Conservation (phyloP, 2,888 invertebrate genomes). For the Trimorus sp. region DNA sequence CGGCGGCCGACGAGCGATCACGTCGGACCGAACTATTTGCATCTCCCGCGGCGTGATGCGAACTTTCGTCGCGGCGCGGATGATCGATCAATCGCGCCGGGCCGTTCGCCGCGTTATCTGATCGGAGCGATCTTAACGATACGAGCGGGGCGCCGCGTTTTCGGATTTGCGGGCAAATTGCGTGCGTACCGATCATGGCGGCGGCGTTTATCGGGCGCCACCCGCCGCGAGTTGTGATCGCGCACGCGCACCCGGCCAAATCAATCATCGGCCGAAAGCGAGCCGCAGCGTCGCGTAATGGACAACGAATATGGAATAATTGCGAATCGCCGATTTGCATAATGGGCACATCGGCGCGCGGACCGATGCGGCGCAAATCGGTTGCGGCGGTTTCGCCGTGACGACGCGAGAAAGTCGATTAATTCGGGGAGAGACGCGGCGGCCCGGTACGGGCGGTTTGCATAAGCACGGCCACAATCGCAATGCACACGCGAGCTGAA, state of each 20-base stretch:
- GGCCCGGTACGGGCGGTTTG: slow-evolving; percentile 75
- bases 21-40: slow-evolving; percentile 47
- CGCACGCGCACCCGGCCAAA: slow-evolving; percentile 46
- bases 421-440: slow-evolving; percentile 48
- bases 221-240: slow-evolving; percentile 57
- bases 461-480: slow-evolving; percentile 72
- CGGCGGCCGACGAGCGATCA: slow-evolving; percentile 32
- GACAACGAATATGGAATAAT: slow-evolving; percentile 48
- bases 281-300: slow-evolving; percentile 23
- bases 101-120: slow-evolving; percentile 33
- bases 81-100: slow-evolving; percentile 61
- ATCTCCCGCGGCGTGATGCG: slow-evolving; percentile 59
- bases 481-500: slow-evolving; percentile 74
- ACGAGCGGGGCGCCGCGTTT: slow-evolving; percentile 51
- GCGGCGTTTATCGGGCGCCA: slow-evolving; percentile 37
- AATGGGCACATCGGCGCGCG: slow-evolving; percentile 18
- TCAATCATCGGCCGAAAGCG: slow-evolving; percentile 49
- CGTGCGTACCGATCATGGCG: slow-evolving; percentile 52
- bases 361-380: slow-evolving; percentile 25
- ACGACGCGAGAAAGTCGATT: slow-evolving; percentile 59
- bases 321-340: slow-evolving; percentile 50
- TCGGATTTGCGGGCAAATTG: slow-evolving; percentile 52
- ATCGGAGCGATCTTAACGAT: slow-evolving; percentile 45
- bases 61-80: slow-evolving; percentile 53
- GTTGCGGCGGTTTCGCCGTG: slow-evolving; percentile 22